Percentiles rank a stretch among this genome's conserved stretches.
phyloP scores from a whole-genome alignment of 2,797 vertebrate species.

The Siniperca undulata region DNA sequence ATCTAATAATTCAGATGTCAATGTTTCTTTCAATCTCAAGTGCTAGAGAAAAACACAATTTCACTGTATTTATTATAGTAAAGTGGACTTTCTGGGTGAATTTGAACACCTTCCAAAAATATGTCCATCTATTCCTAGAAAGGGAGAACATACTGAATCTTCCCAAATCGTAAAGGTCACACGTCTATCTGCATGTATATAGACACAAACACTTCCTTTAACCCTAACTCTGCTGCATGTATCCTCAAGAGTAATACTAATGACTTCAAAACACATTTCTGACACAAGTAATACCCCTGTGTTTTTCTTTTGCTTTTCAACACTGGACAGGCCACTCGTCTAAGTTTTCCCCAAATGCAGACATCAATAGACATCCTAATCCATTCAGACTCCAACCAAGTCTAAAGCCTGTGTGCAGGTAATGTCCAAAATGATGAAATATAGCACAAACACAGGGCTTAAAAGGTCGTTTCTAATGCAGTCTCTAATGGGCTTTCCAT shows the following conservation, averaged over 20 bases:
- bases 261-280: slow-evolving; percentile 31
- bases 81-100: neutral
- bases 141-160: neutral
- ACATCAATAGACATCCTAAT: slow-evolving; percentile 59
- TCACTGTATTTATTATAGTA: slow-evolving; percentile 11
- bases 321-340: neutral
- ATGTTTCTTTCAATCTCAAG: slow-evolving; percentile 1
- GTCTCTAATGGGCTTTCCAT: slow-evolving; percentile 76
- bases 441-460: slow-evolving; percentile 51
- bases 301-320: slow-evolving; percentile 20
- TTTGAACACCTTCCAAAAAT: neutral
- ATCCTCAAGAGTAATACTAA: slow-evolving; percentile 1
- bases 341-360: slow-evolving; percentile 46
- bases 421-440: slow-evolving; percentile 73
- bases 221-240: neutral
- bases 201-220: neutral
- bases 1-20: slow-evolving; percentile 29
- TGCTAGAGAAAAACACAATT: neutral
- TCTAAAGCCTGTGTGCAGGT: slow-evolving; percentile 51
- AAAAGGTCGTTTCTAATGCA: slow-evolving; percentile 76
- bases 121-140: neutral
- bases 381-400: slow-evolving; percentile 39
- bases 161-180: neutral
- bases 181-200: neutral
- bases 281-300: slow-evolving; percentile 4